Evolutionary conservation across 2,888 invertebrate species (phyloP), one percentile per base, ranked within the genome.

Genomic region (Girardia tigrina): DNA sequence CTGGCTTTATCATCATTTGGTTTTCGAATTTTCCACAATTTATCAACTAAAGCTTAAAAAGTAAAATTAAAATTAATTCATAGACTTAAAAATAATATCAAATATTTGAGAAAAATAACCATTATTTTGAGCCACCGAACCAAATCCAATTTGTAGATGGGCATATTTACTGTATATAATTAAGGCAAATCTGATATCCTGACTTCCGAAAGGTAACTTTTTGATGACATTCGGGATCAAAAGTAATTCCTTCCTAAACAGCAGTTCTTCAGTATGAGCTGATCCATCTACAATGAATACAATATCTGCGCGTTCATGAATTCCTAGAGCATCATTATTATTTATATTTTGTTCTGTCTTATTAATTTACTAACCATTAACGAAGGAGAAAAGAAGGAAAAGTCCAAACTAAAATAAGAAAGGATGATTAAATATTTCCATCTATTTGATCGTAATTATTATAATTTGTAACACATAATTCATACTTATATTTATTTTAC

Each of bases 161-260:
- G 56, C 56, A 56, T 56, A 56, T 56, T 56, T 56, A n/a, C 56
- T 56, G 23, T 56, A 56, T 56, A 23, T 56, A 23, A 56, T 56
- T n/a, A 56, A 4, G 6, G 56, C 56, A 56, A 56, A 56, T 16
- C 56, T n/a, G 4, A 56, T 6, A 4, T 12, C 2, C 8, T 56
- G 4, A 12, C 23, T 4, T 56, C 23, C 56, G 23, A 56, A 56
- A 20, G 56, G 56, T 56, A 56, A 23, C 4, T 56, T n/a, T 6
- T 56, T 23, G 23, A 56, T 56, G 4, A 56, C 23, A 20, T n/a
- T 20, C n/a, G 56, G 56, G 4, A 56, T 56, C 23, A 56, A 56
- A n/a, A 56, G 23, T 16, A 56, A 56, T 56, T 56, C 56, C 23
- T 16, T n/a, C 23, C 56, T 56, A 16, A 56, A 56, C 23, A 56